Base-by-base conservation (phyloP, 2,113 vertebrate species). In the Talpa occidentalis region DNA sequence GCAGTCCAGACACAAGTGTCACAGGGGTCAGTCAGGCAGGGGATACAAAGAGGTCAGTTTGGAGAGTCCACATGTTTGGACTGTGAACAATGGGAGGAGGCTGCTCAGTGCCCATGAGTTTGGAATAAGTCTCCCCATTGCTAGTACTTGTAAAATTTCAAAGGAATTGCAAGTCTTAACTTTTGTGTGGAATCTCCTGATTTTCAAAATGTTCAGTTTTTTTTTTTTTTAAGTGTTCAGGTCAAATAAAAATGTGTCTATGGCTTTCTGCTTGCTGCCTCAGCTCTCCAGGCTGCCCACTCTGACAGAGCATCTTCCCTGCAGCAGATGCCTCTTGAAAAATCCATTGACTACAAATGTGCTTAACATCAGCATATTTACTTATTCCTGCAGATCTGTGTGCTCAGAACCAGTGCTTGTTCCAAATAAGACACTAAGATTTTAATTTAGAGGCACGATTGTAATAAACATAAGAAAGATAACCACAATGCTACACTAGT, bases 361-460 rank as follows among this genome's bases (percentile, higher is more conserved):
- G 44, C 37, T 80, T 81, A 70, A 42, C 70, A 67, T 37, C 42
- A 79, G 59, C 40, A 44, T 40, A 24, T 74, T 67, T 64, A 66
- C 35, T 66, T 74, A 44, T 30, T 59, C 12, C 16, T 42, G 17
- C 11, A 14, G 69, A 62, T 19, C 67, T 74, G 1, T 49, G 62
- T 76, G 40, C 30, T 70, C 60, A 67, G 81, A 72, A 44, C 11
- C 0, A 0, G 22, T 66, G 42, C 66, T 72, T 74, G 40, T 76
- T 94, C 47, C 52, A 72, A 70, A 60, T 47, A n/a, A 47, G 44
- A 30, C 15, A 6, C n/a, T n/a, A 40, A 85, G n/a, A 80, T 64
- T 92, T 88, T 76, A n/a, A 91, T 67, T 40, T 54, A 32, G 70
- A 93, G 69, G 15, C 64, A 74, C 19, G 30, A 30, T 95, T 77